Percentiles rank a stretch among this genome's conserved stretches.
Conservation (phyloP, 2,888 invertebrate genomes). For the Gymnoscelis rufifasciata region DNA sequence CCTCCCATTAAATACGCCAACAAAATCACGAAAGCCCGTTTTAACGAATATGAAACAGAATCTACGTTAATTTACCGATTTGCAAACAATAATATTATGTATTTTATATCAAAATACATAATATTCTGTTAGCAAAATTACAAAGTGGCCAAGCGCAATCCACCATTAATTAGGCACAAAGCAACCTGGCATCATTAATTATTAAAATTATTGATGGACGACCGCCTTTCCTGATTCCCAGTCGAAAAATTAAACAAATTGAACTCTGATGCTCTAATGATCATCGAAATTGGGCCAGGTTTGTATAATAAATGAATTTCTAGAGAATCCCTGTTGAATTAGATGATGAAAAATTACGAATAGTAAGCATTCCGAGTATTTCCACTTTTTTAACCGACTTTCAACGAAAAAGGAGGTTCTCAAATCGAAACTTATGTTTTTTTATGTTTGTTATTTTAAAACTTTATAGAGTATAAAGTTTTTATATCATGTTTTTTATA, state of each 20-base stretch:
- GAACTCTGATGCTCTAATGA: background rate
- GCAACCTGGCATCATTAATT: slow-evolving; percentile 25
- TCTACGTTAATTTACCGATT: slow-evolving; percentile 71
- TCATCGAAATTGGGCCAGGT: background rate
- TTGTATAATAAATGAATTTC: background rate
- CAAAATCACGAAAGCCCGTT: slow-evolving; percentile 78
- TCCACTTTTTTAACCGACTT: no score
- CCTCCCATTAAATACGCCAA: no score
- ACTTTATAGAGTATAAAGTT: no score
- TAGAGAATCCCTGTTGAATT: no score
- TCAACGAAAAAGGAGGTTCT: no score
- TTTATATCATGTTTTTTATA: no score
- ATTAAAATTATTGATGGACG: slow-evolving; percentile 24
- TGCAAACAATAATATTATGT: background rate
- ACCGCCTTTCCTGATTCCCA: slow-evolving; percentile 21
- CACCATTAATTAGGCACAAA: slow-evolving; percentile 24
- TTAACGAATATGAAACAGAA: slow-evolving; percentile 76
- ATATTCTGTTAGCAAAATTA: slow-evolving; percentile 12
- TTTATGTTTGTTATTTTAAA: no score
- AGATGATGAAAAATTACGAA: no score
- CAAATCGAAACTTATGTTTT: no score
- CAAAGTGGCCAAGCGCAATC: slow-evolving; percentile 10
- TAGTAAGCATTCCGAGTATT: no score
- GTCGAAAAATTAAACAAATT: slow-evolving; percentile 22
- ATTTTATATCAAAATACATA: slow-evolving; percentile 2